Evolutionary conservation across 2,797 vertebrate species (phyloP), one percentile per base, ranked within the genome.

Genomic region (Cyprinella venusta): DNA sequence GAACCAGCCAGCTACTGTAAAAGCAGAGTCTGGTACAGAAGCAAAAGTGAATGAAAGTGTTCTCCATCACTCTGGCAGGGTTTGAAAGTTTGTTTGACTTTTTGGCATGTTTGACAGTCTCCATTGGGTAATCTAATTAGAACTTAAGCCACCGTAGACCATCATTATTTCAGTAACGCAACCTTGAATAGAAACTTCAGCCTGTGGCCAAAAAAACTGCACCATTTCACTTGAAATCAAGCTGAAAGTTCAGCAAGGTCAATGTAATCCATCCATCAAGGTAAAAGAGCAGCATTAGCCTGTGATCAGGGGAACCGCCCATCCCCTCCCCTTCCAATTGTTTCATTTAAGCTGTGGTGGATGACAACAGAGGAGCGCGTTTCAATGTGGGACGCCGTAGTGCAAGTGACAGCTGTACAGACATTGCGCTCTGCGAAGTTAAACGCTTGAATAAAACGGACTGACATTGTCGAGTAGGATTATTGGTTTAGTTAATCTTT

Each of bases 391-490:
- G 69, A 77, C 42, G 19, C 21, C 9, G 1, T 12, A 78, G 61
- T 33, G 50, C 16, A 84, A 79, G 71, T 8, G 83, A 83, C 86
- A 88, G 88, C 80, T 83, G 83, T 67, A 85, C 61, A 84, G 81
- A 81, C 65, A 70, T 54, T 19, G 76, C 6, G 10, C 65, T 56
- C 65, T 26, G 50, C 26, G 24, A 56, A 82, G 48, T 74, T 82
- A 77, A 89, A 87, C 64, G 75, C 87, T 88, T 70, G 71, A 88
- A 88, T 40, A 76, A 67, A n/a, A 68, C 67, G 38, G 26, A 77
- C 82, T 86, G 82, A 89, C 80, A 70, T 80, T 79, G 90, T 91
- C 90, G 33, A 52, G 45, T 7, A 42, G 70, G 70, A 56, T 83
- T 83, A 82, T 61, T 24, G 38, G 19, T 40, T 48, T 19, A 19